phyloP scores from a whole-genome alignment of 2,888 invertebrate species.

The Tuta absoluta region DNA sequence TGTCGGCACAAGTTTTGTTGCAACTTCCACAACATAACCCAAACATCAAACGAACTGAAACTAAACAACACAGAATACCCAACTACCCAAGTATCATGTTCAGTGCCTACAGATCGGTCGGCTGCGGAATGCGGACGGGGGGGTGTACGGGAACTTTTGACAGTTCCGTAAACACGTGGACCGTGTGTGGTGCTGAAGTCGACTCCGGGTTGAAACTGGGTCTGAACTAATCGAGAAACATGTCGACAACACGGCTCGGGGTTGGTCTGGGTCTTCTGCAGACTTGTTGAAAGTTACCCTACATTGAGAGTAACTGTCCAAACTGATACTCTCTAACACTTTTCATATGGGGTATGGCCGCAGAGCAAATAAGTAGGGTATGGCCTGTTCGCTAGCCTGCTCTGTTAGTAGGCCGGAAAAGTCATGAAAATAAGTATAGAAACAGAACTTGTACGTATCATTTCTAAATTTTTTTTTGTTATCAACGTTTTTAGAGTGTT shows the following conservation, averaged over 20 bases:
- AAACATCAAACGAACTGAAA: neutral
- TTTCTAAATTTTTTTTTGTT: too few species aligned
- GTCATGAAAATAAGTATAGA: too few species aligned
- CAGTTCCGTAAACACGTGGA: slow-evolving; percentile 4
- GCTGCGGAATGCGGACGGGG: neutral
- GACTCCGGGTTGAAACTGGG: neutral
- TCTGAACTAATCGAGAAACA: slow-evolving; percentile 14
- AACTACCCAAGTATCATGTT: slow-evolving; percentile 5
- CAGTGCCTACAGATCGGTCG: slow-evolving; percentile 1
- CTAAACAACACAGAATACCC: slow-evolving; percentile 8
- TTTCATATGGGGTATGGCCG: too few species aligned
- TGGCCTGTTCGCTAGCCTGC: too few species aligned
- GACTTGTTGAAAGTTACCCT: neutral
- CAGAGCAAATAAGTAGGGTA: too few species aligned
- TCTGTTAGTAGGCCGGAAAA: too few species aligned
- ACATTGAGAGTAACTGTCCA: too few species aligned
- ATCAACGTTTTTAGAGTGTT: too few species aligned
- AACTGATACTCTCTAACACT: too few species aligned
- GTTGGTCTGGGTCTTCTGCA: neutral
- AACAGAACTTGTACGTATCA: too few species aligned
- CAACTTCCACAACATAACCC: slow-evolving; percentile 5
- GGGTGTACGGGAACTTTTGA: neutral
- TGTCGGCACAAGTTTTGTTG: neutral
- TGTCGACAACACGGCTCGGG: neutral
- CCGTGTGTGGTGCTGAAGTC: neutral